Conservation (phyloP, 2,888 invertebrate species). For the Tortrix viridana region DNA sequence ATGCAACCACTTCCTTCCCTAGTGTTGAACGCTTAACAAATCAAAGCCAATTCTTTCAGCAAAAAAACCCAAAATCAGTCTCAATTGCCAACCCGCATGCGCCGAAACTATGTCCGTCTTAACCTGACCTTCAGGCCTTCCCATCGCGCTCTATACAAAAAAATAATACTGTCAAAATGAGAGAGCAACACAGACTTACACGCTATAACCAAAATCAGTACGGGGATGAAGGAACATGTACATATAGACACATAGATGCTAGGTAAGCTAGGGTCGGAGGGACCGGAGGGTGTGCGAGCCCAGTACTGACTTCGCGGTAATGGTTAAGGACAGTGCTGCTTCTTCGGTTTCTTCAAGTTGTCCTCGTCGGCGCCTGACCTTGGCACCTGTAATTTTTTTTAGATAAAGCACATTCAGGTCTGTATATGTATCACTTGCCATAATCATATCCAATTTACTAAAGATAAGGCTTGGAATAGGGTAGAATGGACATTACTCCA, state of each 20-base stretch:
- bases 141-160: slow-evolving; percentile 12
- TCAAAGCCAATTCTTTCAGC: too few species aligned
- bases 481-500: too few species aligned
- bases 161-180: slow-evolving; percentile 31
- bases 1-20: too few species aligned
- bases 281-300: slow-evolving; percentile 59
- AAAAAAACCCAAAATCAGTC: neutral
- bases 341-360: slow-evolving; percentile 91
- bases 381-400: slow-evolving; percentile 58
- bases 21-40: too few species aligned
- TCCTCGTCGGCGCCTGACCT: slow-evolving; percentile 89
- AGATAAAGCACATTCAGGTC: too few species aligned
- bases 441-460: too few species aligned
- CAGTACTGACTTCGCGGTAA: slow-evolving; percentile 76
- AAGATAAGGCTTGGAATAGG: too few species aligned
- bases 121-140: slow-evolving; percentile 9
- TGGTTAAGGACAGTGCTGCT: slow-evolving; percentile 89
- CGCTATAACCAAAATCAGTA: slow-evolving; percentile 35
- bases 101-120: slow-evolving; percentile 19
- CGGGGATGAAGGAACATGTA: slow-evolving; percentile 17
- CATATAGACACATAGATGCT: slow-evolving; percentile 27
- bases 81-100: slow-evolving; percentile 8
- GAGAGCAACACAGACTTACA: slow-evolving; percentile 17
- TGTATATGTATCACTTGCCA: too few species aligned
- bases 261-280: slow-evolving; percentile 52